Evolutionary conservation across 2,797 vertebrate species (phyloP), one percentile per base, ranked within the genome.

Genomic region (Phylloscopus collybita): DNA sequence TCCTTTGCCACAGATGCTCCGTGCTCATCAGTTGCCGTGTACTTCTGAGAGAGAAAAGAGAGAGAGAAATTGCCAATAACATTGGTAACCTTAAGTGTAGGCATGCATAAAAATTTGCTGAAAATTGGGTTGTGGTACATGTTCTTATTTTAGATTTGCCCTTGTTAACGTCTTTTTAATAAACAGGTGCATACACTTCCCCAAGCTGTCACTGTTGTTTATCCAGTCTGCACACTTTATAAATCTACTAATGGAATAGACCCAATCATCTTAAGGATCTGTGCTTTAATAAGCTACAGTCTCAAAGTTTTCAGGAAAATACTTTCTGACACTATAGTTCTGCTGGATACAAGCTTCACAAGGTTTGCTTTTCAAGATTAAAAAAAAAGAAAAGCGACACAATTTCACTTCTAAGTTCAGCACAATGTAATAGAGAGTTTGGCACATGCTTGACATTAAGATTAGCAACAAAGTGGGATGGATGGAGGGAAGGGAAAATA

Each of bases 191-290:
- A 79, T 96, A 97, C 76, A 96, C 96, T 97, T 98, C 94, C 95
- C 96, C 97, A 98, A 97, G 96, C 97, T 98, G 97, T 98, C 96
- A 97, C 93, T 97, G 96, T 95, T 97, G 97, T 97, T 97, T 97
- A 96, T 96, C 90, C 96, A 98, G 97, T 88, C 91, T 97, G 96
- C 90, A 92, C 95, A 87, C 93, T 97, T 96, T 97, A 94, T 92
- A 94, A 97, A 97, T 96, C 93, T 95, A 96, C 94, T 97, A 97
- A 97, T 96, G 97, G 94, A 97, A 97, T 94, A 96, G 82, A 93
- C 96, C 91, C 81, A 97, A 96, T 92, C 94, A 95, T 97, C 95
- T 97, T 90, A 96, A 97, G 94, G 74, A 88, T 90, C 95, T 90
- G 96, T 56, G 79, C 87, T 97, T 97, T 96, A 92, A 95, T 96